A percentile compares a stretch with the other conserved stretches of the same genome.
Conservation (phyloP, 2,113 vertebrate genomes). For the Agapornis roseicollis region DNA sequence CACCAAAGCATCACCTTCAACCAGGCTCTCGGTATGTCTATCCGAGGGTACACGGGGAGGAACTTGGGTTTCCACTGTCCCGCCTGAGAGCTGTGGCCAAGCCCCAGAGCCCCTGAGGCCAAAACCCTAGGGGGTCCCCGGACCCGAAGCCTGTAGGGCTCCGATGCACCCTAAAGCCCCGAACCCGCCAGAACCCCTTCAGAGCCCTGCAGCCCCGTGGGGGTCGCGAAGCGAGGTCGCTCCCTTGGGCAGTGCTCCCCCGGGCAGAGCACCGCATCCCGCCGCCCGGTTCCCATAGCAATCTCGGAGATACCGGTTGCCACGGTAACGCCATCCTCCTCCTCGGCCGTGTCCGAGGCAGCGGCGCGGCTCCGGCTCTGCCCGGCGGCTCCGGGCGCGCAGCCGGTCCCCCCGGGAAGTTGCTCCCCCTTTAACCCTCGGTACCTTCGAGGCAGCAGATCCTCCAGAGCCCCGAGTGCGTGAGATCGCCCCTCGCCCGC, state of each 20-base stretch:
- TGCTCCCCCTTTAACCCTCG: not conserved
- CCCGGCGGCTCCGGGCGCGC: not conserved
- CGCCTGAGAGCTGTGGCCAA: not conserved
- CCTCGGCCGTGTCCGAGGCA: conserved; percentile 58
- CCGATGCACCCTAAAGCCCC: not conserved
- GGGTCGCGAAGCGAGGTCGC: not conserved
- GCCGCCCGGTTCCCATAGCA: conserved; percentile 66
- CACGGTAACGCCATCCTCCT: conserved; percentile 70
- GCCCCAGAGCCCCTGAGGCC: not conserved
- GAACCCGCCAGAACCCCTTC: not conserved
- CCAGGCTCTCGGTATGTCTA: not conserved
- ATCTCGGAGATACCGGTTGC: conserved; percentile 68
- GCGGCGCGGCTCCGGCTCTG: conserved; percentile 16
- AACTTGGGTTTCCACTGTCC: conserved; percentile 11
- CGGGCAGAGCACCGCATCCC: conserved; percentile 60
- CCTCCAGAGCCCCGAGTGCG: conserved; percentile 94
- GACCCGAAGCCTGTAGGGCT: not conserved
- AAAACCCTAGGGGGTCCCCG: not conserved
- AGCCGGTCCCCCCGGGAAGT: not conserved
- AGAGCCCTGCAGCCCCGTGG: not conserved
- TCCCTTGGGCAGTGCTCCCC: conserved; percentile 17
- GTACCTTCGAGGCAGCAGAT: conserved; percentile 95
- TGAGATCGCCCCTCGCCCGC: conserved; percentile 83
- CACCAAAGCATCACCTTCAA: not conserved
- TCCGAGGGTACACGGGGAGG: not conserved